Conservation (phyloP, 2,113 vertebrate genomes). For the Pelecanus crispus region DNA sequence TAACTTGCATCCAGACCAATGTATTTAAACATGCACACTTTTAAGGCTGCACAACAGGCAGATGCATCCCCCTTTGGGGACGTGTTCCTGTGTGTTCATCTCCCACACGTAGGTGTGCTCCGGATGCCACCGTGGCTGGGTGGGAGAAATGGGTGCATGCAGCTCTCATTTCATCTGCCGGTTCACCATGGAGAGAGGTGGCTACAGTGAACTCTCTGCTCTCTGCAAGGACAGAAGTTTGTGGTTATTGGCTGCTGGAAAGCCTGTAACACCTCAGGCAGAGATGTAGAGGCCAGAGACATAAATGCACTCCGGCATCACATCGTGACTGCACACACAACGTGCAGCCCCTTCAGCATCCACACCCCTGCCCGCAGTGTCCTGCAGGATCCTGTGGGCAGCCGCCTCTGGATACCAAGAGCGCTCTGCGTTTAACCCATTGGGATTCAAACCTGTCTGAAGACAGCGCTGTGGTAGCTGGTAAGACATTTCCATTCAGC, state of each 20-base stretch:
- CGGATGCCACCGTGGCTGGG: background rate
- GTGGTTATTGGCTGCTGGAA: background rate
- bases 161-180: background rate
- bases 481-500: background rate
- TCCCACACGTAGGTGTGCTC: accelerated
- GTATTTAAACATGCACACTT: background rate
- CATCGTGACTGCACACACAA: background rate
- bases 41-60: background rate
- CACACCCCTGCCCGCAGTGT: background rate
- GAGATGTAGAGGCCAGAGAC: background rate
- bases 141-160: background rate
- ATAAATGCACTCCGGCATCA: too few relatives aligned
- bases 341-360: background rate
- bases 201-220: background rate
- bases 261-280: background rate
- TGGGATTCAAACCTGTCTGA: background rate
- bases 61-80: accelerated
- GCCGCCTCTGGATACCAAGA: background rate
- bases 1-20: background rate
- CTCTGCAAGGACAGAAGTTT: background rate
- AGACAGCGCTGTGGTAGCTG: background rate
- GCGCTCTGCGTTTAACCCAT: background rate
- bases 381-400: background rate
- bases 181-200: background rate
- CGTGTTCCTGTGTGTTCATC: accelerated